Evolutionary conservation across 2,888 invertebrate species (phyloP).

Genomic region (Nomada lathburiana): DNA sequence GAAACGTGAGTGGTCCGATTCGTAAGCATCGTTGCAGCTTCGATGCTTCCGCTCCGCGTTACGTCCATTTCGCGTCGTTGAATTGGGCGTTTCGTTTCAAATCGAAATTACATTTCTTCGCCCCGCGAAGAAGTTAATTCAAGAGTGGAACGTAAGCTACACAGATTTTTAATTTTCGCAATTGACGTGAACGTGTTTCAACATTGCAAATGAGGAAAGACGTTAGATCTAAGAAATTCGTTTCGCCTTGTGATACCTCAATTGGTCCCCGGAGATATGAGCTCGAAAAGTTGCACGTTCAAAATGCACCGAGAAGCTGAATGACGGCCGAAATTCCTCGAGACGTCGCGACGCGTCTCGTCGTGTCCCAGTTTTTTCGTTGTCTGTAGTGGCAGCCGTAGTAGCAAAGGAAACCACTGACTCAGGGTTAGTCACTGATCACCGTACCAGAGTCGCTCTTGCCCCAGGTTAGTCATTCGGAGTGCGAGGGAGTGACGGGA

Average conservation of each 20-base stretch:
- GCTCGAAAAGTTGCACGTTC: neutral
- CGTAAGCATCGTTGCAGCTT: neutral
- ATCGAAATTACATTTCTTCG: neutral
- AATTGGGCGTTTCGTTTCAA: neutral
- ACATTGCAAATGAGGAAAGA: neutral
- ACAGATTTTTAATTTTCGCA: too few species aligned
- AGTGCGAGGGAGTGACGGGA: neutral
- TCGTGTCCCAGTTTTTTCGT: neutral
- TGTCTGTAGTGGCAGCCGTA: neutral
- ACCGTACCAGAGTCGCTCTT: neutral
- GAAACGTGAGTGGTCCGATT: neutral
- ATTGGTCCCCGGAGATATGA: neutral
- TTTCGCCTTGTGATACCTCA: neutral
- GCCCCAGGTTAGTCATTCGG: constrained; percentile 1
- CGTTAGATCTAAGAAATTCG: too few species aligned
- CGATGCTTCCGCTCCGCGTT: neutral
- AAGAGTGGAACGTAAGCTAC: neutral
- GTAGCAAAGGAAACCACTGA: neutral
- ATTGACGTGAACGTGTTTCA: too few species aligned
- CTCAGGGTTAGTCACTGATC: constrained; percentile 8
- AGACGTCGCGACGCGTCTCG: neutral
- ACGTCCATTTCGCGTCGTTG: neutral
- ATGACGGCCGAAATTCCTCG: neutral
- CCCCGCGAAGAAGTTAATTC: neutral
- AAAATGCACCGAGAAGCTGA: neutral